Evolutionary conservation across 2,888 invertebrate species (phyloP).

Genomic region (Macropis europaea): DNA sequence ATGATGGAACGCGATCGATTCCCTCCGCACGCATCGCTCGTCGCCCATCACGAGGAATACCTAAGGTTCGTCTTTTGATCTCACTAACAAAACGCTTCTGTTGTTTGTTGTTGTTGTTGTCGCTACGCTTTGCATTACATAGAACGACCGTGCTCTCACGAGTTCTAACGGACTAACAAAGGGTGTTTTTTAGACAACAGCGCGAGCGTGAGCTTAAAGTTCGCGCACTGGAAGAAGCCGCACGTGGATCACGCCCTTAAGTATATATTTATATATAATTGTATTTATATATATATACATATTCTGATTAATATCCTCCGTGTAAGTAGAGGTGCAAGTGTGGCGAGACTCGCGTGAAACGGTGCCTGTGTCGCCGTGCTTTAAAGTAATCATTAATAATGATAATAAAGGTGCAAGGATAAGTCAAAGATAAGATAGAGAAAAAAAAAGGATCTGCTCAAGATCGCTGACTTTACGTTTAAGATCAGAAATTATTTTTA

Average conservation of each 20-base stretch:
- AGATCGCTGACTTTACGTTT: constrained; percentile 44
- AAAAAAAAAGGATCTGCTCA: constrained; percentile 9
- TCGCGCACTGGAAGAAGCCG: constrained; percentile 92
- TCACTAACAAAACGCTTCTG: constrained; percentile 24
- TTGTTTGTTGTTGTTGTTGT: too few relatives aligned
- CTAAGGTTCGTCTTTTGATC: constrained; percentile 81
- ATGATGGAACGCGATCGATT: constrained; percentile 90
- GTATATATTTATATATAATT: constrained; percentile 63
- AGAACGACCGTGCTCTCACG: constrained; percentile 4
- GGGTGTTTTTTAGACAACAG: constrained; percentile 85
- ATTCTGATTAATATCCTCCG: constrained; percentile 63
- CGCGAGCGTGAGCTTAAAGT: constrained; percentile 92
- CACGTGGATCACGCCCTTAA: constrained; percentile 85
- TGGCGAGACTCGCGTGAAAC: too few relatives aligned
- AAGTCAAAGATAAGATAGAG: neutral
- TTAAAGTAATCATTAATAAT: too few relatives aligned
- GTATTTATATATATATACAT: neutral
- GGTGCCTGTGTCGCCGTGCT: constrained; percentile 1
- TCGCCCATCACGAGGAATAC: constrained; percentile 86
- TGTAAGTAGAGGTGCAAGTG: constrained; percentile 58
- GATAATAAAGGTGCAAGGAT: constrained; percentile 32
- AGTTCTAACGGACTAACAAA: constrained; percentile 62
- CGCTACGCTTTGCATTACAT: too few relatives aligned
- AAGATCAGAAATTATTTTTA: constrained; percentile 65
- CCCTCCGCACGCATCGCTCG: constrained; percentile 83